Conservation (phyloP, 2,888 invertebrate species). For the Bursaphelenchus okinawaensis region DNA sequence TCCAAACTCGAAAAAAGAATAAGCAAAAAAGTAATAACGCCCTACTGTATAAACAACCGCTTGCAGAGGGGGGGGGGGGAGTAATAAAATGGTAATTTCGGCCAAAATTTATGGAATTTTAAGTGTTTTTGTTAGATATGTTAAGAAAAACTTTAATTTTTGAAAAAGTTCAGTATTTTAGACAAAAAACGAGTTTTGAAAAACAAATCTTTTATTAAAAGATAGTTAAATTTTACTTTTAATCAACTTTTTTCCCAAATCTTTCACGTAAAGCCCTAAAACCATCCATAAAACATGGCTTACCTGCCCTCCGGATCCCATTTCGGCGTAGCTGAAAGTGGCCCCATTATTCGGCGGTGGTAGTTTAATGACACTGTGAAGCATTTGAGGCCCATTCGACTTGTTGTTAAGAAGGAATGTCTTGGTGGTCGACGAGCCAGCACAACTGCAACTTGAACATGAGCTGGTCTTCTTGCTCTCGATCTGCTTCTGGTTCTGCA, state of each 20-base stretch:
- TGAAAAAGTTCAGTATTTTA: too few relatives aligned
- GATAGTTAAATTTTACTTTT: too few relatives aligned
- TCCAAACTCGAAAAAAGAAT: conserved; percentile 1
- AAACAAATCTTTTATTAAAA: background rate
- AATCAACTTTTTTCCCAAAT: too few relatives aligned
- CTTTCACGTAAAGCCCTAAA: too few relatives aligned
- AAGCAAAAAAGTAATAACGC: conserved; percentile 6
- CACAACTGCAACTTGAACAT: background rate
- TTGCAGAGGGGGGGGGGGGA: background rate
- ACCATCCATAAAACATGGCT: too few relatives aligned
- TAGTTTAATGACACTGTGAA: background rate
- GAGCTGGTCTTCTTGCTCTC: background rate
- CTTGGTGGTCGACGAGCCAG: background rate
- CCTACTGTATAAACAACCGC: background rate
- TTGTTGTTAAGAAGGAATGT: conserved; percentile 3
- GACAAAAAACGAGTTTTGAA: background rate
- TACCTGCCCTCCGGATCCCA: conserved; percentile 51
- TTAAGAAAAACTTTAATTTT: too few relatives aligned
- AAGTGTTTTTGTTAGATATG: too few relatives aligned
- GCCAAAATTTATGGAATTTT: too few relatives aligned
- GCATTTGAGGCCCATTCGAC: background rate
- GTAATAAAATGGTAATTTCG: background rate
- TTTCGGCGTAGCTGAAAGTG: conserved; percentile 44
- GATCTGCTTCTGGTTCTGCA: conserved; percentile 16
- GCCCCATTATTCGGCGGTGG: conserved; percentile 10